phyloP scores from a whole-genome alignment of 1,140 invertebrate species.

The Delia radicum region DNA sequence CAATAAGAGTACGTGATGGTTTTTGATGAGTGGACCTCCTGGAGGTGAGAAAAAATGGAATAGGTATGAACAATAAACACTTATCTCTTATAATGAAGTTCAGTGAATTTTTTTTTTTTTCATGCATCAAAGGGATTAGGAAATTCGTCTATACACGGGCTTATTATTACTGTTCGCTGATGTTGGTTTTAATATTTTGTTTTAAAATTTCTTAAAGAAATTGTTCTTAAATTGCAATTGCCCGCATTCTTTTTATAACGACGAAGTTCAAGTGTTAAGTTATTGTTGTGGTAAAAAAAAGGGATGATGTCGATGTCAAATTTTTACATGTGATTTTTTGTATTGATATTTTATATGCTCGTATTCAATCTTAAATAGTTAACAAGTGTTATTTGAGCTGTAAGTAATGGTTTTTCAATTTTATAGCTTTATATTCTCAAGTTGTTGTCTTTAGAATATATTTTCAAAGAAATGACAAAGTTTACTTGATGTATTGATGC shows the following conservation, averaged over 20 bases:
- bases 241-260: conserved; percentile 8
- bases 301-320: neutral
- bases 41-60: conserved; percentile 29
- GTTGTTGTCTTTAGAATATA: neutral
- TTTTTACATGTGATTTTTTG: neutral
- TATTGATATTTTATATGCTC: neutral
- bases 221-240: neutral
- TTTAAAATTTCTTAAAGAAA: neutral
- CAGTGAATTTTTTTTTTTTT: neutral
- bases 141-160: neutral
- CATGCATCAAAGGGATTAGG: neutral
- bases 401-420: conserved; percentile 8
- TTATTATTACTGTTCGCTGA: neutral
- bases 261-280: neutral
- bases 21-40: conserved; percentile 32
- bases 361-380: too few relatives aligned
- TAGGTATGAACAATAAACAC: conserved; percentile 2
- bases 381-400: conserved; percentile 19
- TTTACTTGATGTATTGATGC: conserved; percentile 19
- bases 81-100: conserved; percentile 3
- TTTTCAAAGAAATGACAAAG: neutral
- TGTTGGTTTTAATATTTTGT: neutral
- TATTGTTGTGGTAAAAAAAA: neutral
- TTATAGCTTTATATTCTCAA: conserved; percentile 9
- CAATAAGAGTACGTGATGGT: conserved; percentile 26